phyloP scores from a whole-genome alignment of 1,140 invertebrate genomes.

The Ostrea denselamellosa region DNA sequence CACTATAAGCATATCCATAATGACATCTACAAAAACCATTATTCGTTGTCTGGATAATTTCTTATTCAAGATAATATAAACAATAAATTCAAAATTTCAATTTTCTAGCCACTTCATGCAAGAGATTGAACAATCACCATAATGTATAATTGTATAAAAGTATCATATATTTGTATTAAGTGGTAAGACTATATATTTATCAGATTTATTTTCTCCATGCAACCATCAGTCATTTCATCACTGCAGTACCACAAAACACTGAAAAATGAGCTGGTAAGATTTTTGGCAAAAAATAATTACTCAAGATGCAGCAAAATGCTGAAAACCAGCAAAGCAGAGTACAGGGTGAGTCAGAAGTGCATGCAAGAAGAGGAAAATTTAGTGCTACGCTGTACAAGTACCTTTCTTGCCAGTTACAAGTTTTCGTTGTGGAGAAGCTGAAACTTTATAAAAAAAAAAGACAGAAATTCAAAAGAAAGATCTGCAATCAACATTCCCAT shows the following conservation, averaged over 20 bases:
- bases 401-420: constrained; percentile 42
- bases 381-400: constrained; percentile 32
- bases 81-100: too few species aligned
- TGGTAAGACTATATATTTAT: not conserved
- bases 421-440: constrained; percentile 42
- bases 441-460: constrained; percentile 45
- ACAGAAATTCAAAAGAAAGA: constrained; percentile 27
- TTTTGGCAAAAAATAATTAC: not conserved
- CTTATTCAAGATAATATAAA: too few species aligned
- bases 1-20: too few species aligned
- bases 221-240: constrained; percentile 10
- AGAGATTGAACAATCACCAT: not conserved
- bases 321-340: constrained; percentile 2
- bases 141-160: not conserved
- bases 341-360: constrained; percentile 33
- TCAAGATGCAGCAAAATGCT: not conserved
- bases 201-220: not conserved
- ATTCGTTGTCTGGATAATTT: too few species aligned
- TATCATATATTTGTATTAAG: not conserved
- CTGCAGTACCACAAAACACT: not conserved
- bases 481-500: constrained; percentile 4
- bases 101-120: not conserved
- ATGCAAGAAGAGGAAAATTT: not conserved
- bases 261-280: not conserved
- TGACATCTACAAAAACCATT: too few species aligned